A percentile compares a stretch with the other conserved stretches of the same genome.
These are phyloP conservation scores for Tringa solitaria DNA, from an alignment of 2,113 vertebrate species.

Conservation along the genomic window DNA sequence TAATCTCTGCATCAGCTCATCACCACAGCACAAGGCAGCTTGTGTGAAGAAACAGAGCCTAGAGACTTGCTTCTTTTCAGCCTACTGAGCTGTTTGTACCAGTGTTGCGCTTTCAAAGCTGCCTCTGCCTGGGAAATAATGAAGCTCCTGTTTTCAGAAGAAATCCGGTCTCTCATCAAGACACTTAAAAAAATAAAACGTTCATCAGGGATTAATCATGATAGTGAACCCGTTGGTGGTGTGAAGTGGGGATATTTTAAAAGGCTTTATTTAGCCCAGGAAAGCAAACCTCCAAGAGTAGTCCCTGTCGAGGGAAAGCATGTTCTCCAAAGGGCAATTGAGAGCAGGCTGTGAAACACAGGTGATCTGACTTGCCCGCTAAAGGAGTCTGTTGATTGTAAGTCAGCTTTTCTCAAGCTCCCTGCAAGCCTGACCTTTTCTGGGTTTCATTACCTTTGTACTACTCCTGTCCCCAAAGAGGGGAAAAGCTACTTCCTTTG, in stretches of 20 bases:
- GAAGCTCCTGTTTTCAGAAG: neutral
- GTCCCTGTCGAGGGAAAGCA: neutral
- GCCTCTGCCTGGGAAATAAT: neutral
- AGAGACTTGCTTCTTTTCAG: neutral
- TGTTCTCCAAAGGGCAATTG: neutral
- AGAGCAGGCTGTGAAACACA: neutral
- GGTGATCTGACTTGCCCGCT: neutral
- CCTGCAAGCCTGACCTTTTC: conserved; percentile 22
- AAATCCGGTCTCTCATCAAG: neutral
- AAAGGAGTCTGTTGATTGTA: neutral
- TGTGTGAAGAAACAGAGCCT: neutral
- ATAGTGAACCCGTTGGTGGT: neutral
- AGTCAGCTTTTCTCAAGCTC: neutral
- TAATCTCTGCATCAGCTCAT: neutral
- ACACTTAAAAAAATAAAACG: neutral
- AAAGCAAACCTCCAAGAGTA: neutral
- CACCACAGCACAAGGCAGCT: neutral
- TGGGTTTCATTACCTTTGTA: neutral
- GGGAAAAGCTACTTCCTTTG: neutral
- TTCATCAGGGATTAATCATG: neutral
- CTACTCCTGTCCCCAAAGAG: neutral
- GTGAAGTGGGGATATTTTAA: neutral
- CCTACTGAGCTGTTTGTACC: neutral
- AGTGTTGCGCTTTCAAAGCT: neutral
- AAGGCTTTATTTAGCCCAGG: neutral